A percentile compares a stretch with the other conserved stretches of the same genome.
phyloP scores from a whole-genome alignment of 2,888 invertebrate genomes.

The Amphipyra berbera region DNA sequence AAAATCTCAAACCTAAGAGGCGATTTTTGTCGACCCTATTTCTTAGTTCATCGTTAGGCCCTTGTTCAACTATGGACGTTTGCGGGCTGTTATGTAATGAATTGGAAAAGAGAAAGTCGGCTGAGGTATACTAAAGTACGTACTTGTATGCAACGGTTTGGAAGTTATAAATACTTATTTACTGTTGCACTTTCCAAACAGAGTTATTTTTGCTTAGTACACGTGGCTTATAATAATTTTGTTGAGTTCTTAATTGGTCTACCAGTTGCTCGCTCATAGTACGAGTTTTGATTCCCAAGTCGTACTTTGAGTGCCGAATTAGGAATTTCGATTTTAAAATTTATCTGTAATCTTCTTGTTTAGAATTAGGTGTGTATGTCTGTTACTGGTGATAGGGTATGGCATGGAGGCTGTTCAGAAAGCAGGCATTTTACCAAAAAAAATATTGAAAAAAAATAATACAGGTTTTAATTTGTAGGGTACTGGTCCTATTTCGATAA shows the following conservation, averaged over 20 bases:
- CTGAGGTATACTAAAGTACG: slow-evolving; percentile 3
- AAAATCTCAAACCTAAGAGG: neutral
- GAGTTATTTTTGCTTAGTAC: neutral
- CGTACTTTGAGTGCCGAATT: too few relatives aligned
- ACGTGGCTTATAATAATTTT: neutral
- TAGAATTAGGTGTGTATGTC: too few relatives aligned
- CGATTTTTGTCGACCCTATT: slow-evolving; percentile 1
- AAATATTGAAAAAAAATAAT: too few relatives aligned
- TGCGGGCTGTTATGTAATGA: slow-evolving; percentile 15
- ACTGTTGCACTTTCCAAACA: neutral
- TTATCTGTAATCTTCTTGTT: too few relatives aligned
- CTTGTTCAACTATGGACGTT: neutral
- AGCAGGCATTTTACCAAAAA: too few relatives aligned
- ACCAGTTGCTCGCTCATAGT: too few relatives aligned
- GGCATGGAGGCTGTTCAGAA: too few relatives aligned
- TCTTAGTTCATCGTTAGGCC: neutral
- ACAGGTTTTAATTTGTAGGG: too few relatives aligned
- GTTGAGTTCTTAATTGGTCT: too few relatives aligned
- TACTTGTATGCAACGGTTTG: slow-evolving; percentile 5
- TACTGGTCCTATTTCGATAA: neutral
- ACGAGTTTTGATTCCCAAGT: too few relatives aligned
- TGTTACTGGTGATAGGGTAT: too few relatives aligned
- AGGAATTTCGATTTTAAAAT: too few relatives aligned
- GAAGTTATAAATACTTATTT: slow-evolving; percentile 1
- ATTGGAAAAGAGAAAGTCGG: slow-evolving; percentile 46